Evolutionary conservation across 2,113 vertebrate species (phyloP).

Genomic region (Sakesphorus luctuosus): DNA sequence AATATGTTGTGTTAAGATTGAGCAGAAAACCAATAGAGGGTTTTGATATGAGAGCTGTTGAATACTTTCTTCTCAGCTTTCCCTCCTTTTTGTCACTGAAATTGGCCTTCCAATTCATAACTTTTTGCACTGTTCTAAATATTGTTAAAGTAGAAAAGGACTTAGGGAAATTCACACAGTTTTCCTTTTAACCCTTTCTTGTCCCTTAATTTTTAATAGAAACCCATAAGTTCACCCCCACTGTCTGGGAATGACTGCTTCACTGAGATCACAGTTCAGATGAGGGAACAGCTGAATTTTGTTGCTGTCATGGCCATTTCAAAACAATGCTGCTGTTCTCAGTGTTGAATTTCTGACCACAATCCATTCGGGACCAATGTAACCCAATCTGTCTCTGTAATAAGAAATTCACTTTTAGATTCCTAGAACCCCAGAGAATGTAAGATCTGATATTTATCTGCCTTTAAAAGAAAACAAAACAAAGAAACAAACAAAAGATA

Average conservation of each 20-base stretch:
- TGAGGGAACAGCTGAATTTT: conserved; percentile 11
- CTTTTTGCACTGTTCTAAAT: not conserved
- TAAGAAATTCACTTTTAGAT: not conserved
- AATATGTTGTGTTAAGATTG: not conserved
- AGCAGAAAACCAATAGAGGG: not conserved
- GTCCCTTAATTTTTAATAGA: not conserved
- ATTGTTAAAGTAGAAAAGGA: not conserved
- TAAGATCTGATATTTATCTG: not conserved
- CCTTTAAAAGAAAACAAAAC: not conserved
- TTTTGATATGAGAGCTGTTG: not conserved
- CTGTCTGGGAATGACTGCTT: not conserved
- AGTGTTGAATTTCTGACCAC: not conserved
- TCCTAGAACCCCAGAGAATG: not conserved
- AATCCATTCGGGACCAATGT: not conserved
- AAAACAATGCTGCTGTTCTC: not conserved
- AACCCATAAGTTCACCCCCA: not conserved
- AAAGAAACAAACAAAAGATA: not conserved
- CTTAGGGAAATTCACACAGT: not conserved
- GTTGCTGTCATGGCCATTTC: not conserved
- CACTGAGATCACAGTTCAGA: not conserved
- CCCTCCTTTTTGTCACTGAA: not conserved
- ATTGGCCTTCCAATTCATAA: not conserved
- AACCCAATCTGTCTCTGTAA: not conserved
- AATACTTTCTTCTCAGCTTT: not conserved
- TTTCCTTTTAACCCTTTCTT: not conserved